Base-by-base conservation (phyloP, 2,888 invertebrate genomes). In the Lasioglossum oenotherae region DNA sequence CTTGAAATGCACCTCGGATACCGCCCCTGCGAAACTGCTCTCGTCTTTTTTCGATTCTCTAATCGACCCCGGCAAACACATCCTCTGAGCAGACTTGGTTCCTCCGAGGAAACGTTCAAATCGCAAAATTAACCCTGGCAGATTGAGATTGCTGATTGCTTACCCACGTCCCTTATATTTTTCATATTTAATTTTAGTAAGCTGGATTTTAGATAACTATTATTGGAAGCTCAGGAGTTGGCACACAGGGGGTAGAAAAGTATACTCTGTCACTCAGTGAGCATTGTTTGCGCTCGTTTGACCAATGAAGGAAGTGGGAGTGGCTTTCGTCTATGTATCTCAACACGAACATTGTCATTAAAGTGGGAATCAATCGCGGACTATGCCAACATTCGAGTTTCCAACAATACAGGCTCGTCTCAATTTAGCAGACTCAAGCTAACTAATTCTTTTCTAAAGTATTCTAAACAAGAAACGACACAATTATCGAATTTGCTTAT, bases 1-100 rank as follows among this genome's bases (percentile, higher is more conserved):
- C 92, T 91, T 81, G 91, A 92, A 93, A 93, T 92, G 93, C 92
- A 92, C 91, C 91, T 91, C 90, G 90, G 89, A 86, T 87, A 90
- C 91, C 91, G 88, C 89, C 57, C 57, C 77, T 87, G 88, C 88
- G 82, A 91, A 90, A 90, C 87, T 91, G 90, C 85, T 80, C 77
- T 81, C 83, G 77, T 81, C n/a, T 83, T 85, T 87, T 90, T 88
- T 84, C 84, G 75, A 80, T 82, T 83, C 89, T 78, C 77, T 74
- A 74, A 69, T 71, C 75, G 49, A 64, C 31, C 76, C 75, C 80
- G 60, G 85, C 85, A 83, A 60, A 82, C n/a, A 74, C 38, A 60
- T 67, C 53, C 35, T 57, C 72, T 31, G 84, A 69, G 71, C 72
- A 49, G 64, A 57, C 75, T 10, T 44, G 27, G 69, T 57, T 35